These are phyloP conservation scores for Venusia cambrica DNA, from an alignment of 2,888 invertebrate species.

Conservation along the genomic window DNA sequence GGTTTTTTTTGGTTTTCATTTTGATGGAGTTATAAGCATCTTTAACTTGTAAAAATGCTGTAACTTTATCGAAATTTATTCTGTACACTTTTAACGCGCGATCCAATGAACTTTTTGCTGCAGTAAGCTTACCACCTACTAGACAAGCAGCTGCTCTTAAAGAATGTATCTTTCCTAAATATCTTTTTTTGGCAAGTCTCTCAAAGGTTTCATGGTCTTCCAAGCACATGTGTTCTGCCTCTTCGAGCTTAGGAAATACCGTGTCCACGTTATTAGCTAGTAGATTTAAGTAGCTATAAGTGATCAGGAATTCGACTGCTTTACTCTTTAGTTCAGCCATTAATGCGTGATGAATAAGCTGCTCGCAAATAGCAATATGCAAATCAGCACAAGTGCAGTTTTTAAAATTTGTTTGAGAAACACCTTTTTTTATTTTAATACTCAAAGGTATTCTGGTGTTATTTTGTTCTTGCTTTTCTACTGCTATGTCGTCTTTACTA, in stretches of 20 bases:
- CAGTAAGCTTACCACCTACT: constrained; percentile 42
- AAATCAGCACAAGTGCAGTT: constrained; percentile 65
- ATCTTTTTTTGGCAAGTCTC: constrained; percentile 46
- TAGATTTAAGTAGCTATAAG: constrained; percentile 53
- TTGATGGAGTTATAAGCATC: constrained; percentile 39
- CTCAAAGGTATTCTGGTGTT: constrained; percentile 38
- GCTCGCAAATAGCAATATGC: constrained; percentile 58
- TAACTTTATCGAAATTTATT: constrained; percentile 52
- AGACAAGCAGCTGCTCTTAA: constrained; percentile 55
- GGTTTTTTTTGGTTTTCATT: constrained; percentile 46
- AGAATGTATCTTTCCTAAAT: constrained; percentile 59
- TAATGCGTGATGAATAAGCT: constrained; percentile 62
- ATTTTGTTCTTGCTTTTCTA: constrained; percentile 32
- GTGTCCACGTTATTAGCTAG: constrained; percentile 47
- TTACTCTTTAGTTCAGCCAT: constrained; percentile 62
- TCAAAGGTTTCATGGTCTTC: constrained; percentile 32
- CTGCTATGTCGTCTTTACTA: constrained; percentile 46
- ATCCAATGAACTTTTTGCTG: constrained; percentile 54
- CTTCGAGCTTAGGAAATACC: constrained; percentile 50
- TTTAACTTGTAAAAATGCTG: constrained; percentile 45
- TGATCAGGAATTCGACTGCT: constrained; percentile 57
- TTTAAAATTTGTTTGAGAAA: constrained; percentile 55
- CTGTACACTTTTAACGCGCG: constrained; percentile 53
- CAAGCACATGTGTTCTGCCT: constrained; percentile 51
- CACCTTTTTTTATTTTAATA: constrained; percentile 55